These are phyloP conservation scores for Lordiphosa collinella DNA, from an alignment of 1,140 invertebrate species.

Conservation along the genomic window DNA sequence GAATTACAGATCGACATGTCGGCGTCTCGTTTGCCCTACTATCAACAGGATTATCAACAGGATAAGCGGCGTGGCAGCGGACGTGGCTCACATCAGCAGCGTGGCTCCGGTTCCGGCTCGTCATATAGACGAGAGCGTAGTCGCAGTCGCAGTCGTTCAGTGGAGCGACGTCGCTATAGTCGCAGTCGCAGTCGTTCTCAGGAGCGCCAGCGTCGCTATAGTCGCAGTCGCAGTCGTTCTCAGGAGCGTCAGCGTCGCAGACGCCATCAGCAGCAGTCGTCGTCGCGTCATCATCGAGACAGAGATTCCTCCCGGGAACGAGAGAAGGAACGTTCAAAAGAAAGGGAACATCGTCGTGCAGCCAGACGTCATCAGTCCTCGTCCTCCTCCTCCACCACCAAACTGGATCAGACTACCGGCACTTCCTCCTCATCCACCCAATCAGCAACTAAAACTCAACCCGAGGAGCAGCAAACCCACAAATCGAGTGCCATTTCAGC, in stretches of 20 bases:
- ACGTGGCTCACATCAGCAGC: slow-evolving; percentile 36
- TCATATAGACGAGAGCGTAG: slow-evolving; percentile 32
- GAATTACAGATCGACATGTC: slow-evolving; percentile 73
- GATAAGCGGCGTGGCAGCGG: slow-evolving; percentile 33
- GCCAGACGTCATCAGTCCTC: slow-evolving; percentile 5
- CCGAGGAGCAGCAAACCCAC: neutral
- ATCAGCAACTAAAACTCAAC: neutral
- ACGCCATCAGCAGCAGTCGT: slow-evolving; percentile 20
- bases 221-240: slow-evolving; percentile 39
- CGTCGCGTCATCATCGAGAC: slow-evolving; percentile 26
- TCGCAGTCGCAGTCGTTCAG: slow-evolving; percentile 26
- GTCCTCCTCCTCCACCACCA: neutral
- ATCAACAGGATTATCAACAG: slow-evolving; percentile 44
- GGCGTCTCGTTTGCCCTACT: slow-evolving; percentile 57
- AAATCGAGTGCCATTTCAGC: slow-evolving; percentile 31
- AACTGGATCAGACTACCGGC: no score
- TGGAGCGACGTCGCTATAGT: slow-evolving; percentile 46
- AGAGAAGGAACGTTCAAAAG: slow-evolving; percentile 11
- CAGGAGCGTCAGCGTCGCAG: slow-evolving; percentile 37
- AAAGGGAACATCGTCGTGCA: slow-evolving; percentile 36
- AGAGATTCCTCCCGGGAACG: slow-evolving; percentile 38
- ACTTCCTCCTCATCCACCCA: neutral
- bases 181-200: slow-evolving; percentile 36
- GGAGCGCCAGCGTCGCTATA: slow-evolving; percentile 49
- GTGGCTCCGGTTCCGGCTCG: neutral